phyloP scores from a whole-genome alignment of 2,113 vertebrate species.

The Platichthys stellatus region DNA sequence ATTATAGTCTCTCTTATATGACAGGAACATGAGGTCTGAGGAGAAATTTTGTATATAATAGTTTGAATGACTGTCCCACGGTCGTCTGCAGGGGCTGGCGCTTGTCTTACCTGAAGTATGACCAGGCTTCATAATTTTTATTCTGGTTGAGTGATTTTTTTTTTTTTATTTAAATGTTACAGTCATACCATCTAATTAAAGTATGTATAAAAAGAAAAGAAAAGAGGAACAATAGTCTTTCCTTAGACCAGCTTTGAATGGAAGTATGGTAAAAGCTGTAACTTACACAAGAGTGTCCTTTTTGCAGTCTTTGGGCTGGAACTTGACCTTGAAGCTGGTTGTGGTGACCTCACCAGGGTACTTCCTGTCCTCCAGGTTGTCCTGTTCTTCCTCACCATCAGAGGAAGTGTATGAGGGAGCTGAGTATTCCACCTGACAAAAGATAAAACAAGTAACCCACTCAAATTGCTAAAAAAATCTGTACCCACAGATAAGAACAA shows the following conservation, averaged over 20 bases:
- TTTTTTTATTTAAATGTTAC: background rate
- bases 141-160: background rate
- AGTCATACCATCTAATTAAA: background rate
- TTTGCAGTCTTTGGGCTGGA: conserved; percentile 96
- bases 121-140: background rate
- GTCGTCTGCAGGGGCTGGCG: background rate
- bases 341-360: conserved; percentile 97
- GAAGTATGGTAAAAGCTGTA: background rate
- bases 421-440: conserved; percentile 87
- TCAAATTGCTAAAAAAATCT: too few species aligned
- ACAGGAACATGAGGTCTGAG: background rate
- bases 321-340: conserved; percentile 94
- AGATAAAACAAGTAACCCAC: background rate
- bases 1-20: background rate
- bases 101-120: background rate
- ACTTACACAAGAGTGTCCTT: conserved; percentile 97
- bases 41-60: background rate
- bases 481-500: background rate
- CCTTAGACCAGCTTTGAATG: background rate
- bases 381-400: conserved; percentile 94
- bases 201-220: too few species aligned
- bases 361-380: conserved; percentile 91
- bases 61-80: background rate
- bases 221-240: too few species aligned
- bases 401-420: conserved; percentile 95